Base-by-base conservation (phyloP, 2,888 invertebrate genomes). In the Calliphora vomitoria region DNA sequence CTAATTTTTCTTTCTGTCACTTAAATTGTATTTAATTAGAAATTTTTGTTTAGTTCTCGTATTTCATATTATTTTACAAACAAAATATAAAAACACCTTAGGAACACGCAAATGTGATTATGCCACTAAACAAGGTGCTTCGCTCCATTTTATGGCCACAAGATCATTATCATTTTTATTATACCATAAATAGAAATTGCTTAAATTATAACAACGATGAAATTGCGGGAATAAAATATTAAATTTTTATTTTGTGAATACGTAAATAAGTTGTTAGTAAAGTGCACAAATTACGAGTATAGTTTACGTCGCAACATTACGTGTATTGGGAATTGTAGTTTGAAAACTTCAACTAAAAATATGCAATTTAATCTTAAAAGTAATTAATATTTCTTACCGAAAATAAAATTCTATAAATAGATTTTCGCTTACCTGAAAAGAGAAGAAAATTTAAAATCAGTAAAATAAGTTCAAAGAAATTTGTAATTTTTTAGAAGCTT, bases 41-140 rank as follows among this genome's bases (percentile, higher is more conserved):
- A 31, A 1, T 44, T 44, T 44, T 66, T 20, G 20, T 66, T 64
- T n/a, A 44, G 44, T 44, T 20, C 5, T 38, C 44, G 20, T 25
- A 47, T 47, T 47, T 15, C n/a, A n/a, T n/a, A 5, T 44, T 44
- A 15, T 47, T 47, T 15, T n/a, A 0, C 6, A 5, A n/a, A n/a
- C n/a, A 50, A 6, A 55, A 18, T 25, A 44, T 8, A 20, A 20
- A 66, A 44, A 15, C 66, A 47, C 41, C 20, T 20, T 44, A 20
- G 20, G 15, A 69, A 25, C 68, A 69, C 50, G 50, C 68, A 20
- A 66, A 38, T 38, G n/a, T 38, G 64, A 64, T 64, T 38, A 64
- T 38, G 38, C n/a, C 8, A n/a, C 60, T 31, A 60, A 60, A 60
- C 11, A 31, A 31, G 31, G 31, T 60, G 31, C 15, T 60, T 60